Evolutionary conservation across 2,888 invertebrate genomes (phyloP).

Genomic region (Nemotelus nigrinus): DNA sequence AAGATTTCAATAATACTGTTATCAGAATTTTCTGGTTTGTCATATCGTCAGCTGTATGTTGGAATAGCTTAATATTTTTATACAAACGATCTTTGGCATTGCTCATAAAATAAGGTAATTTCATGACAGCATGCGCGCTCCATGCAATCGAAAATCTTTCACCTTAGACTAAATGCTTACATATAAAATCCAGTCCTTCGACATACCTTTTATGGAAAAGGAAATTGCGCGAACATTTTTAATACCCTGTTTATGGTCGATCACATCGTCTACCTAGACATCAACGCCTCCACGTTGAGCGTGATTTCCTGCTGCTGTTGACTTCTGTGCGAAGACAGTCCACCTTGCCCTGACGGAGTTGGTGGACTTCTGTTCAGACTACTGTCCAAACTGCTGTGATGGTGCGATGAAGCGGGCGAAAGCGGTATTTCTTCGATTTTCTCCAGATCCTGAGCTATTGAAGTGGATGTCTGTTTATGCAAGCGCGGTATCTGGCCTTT

Average conservation of each 20-base stretch:
- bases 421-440: slow-evolving; percentile 75
- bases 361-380: slow-evolving; percentile 64
- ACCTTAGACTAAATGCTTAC: background rate
- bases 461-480: slow-evolving; percentile 75
- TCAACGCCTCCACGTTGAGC: slow-evolving; percentile 59
- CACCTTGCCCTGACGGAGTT: slow-evolving; percentile 48
- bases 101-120: no score
- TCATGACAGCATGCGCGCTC: no score
- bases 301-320: slow-evolving; percentile 57
- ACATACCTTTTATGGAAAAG: background rate
- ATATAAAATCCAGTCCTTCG: background rate
- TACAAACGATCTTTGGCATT: no score
- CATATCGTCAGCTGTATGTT: no score
- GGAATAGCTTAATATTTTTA: no score
- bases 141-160: no score
- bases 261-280: slow-evolving; percentile 63
- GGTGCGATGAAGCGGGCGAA: slow-evolving; percentile 65
- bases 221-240: slow-evolving; percentile 20
- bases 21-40: no score
- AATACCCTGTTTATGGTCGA: slow-evolving; percentile 52
- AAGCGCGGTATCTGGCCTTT: slow-evolving; percentile 59
- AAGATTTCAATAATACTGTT: no score
- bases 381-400: slow-evolving; percentile 63
- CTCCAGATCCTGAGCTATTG: slow-evolving; percentile 74
- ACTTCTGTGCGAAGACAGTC: background rate